phyloP scores from a whole-genome alignment of 2,797 vertebrate species.

The Pogoniulus pusillus region DNA sequence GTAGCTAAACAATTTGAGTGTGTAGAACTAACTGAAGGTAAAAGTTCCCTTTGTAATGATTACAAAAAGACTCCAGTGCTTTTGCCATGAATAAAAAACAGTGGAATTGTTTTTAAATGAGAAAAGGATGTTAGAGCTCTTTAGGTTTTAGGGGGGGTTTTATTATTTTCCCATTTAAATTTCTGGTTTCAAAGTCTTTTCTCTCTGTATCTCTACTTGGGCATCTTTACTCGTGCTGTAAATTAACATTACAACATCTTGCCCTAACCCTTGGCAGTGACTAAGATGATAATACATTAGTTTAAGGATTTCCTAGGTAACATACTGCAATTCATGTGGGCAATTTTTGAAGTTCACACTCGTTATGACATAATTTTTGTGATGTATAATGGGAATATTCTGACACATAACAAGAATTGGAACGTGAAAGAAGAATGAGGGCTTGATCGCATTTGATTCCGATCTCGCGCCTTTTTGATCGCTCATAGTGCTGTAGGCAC shows the following conservation, averaged over 20 bases:
- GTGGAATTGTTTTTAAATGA: background rate
- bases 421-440: background rate
- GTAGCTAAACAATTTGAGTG: background rate
- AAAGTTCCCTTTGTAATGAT: background rate
- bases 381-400: background rate
- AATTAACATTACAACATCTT: background rate
- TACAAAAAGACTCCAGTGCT: background rate
- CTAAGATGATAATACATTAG: background rate
- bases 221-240: background rate
- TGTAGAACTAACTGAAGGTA: background rate
- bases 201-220: background rate
- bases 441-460: background rate
- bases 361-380: background rate
- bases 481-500: background rate
- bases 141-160: background rate
- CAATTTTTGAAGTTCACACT: background rate
- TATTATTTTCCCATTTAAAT: background rate
- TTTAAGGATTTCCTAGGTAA: background rate
- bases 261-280: too few species aligned
- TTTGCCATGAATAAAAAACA: background rate
- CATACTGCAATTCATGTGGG: background rate
- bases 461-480: background rate
- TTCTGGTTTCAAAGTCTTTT: background rate
- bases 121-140: background rate
- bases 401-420: background rate